phyloP scores from a whole-genome alignment of 1,140 invertebrate species.

The Physella acuta region DNA sequence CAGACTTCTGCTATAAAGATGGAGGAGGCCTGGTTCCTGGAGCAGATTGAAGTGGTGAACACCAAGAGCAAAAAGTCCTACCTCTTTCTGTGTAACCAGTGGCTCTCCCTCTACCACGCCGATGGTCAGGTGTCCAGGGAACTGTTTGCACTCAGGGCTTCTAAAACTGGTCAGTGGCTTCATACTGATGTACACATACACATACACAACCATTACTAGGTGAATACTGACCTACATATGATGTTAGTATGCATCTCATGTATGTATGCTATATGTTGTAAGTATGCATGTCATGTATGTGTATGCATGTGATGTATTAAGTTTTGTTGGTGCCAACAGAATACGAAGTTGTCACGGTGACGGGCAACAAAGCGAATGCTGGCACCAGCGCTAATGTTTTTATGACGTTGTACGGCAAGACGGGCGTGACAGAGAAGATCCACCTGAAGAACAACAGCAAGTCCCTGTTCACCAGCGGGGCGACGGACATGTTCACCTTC shows the following conservation, averaged over 20 bases:
- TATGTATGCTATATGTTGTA: too few relatives aligned
- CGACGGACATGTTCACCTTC: constrained; percentile 53
- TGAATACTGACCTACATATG: too few relatives aligned
- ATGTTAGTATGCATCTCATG: not conserved
- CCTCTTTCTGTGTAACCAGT: constrained; percentile 57
- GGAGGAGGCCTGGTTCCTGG: constrained; percentile 58
- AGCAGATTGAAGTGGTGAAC: constrained; percentile 57
- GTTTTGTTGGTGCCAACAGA: constrained; percentile 33
- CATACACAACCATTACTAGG: too few relatives aligned
- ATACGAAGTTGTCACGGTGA: constrained; percentile 56
- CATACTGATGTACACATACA: too few relatives aligned
- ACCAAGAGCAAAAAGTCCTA: constrained; percentile 54
- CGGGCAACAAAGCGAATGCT: constrained; percentile 49
- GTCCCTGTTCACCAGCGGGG: constrained; percentile 45
- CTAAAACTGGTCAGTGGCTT: constrained; percentile 50
- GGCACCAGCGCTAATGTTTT: constrained; percentile 59
- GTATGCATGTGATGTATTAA: too few relatives aligned
- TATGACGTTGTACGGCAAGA: constrained; percentile 56
- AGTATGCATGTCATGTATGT: too few relatives aligned
- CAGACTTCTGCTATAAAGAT: constrained; percentile 56
- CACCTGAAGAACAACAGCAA: constrained; percentile 47
- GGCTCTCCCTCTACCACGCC: constrained; percentile 57
- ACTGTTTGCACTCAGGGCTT: constrained; percentile 47
- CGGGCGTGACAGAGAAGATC: constrained; percentile 53
- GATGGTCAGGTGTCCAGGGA: constrained; percentile 53